Evolutionary conservation across 2,113 vertebrate genomes (phyloP).

Genomic region (Piaya cayana): DNA sequence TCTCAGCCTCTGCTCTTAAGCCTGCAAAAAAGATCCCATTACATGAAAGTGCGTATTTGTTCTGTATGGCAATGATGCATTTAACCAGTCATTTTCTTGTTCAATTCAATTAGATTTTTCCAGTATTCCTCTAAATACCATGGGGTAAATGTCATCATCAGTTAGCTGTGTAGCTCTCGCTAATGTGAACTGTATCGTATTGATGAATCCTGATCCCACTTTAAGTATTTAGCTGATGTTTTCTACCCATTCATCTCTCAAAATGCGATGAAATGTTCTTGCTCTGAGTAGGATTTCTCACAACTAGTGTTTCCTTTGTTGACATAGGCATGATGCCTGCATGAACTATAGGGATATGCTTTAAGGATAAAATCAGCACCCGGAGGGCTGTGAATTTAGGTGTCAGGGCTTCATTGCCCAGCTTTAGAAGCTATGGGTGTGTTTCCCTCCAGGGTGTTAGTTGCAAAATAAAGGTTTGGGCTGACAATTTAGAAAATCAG

Average conservation of each 20-base stretch:
- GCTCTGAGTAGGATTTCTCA: not conserved
- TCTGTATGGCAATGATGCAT: not conserved
- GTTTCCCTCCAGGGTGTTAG: not conserved
- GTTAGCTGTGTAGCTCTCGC: slow-evolving; percentile 1
- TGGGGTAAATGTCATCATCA: not conserved
- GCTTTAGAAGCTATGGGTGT: not conserved
- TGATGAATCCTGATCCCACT: slow-evolving; percentile 20
- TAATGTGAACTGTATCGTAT: not conserved
- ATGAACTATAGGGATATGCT: not conserved
- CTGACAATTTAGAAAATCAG: not conserved
- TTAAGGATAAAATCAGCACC: not conserved
- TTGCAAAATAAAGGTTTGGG: not conserved
- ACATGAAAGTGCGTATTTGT: not conserved
- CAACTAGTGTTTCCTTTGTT: not conserved
- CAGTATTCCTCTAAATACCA: not conserved
- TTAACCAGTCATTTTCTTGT: slow-evolving; percentile 24
- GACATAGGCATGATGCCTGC: not conserved
- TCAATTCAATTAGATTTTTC: not conserved
- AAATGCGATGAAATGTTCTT: slow-evolving; percentile 4
- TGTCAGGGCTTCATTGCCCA: not conserved
- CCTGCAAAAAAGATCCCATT: not conserved
- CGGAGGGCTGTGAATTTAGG: not conserved
- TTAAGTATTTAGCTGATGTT: slow-evolving; percentile 37
- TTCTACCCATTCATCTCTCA: slow-evolving; percentile 43
- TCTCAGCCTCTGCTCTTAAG: not conserved